These are phyloP conservation scores for Lamellibrachia luymesi DNA, from an alignment of 1,140 invertebrate genomes.

Conservation along the genomic window DNA sequence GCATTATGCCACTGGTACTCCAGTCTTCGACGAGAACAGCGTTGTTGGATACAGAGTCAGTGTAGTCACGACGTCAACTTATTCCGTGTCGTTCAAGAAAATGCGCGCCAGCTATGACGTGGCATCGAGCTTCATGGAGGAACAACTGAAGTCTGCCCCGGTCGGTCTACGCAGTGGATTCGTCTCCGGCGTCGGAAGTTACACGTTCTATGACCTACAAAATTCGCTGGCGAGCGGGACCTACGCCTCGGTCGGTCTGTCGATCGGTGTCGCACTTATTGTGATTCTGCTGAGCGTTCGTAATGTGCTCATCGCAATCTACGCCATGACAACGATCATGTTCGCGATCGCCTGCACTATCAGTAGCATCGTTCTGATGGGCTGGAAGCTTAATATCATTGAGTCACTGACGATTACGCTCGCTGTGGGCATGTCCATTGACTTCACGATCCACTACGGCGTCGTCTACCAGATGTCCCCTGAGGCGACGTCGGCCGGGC, in stretches of 20 bases:
- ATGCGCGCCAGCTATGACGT: neutral
- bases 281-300: conserved; percentile 82
- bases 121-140: neutral
- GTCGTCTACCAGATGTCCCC: conserved; percentile 73
- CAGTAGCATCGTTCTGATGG: conserved; percentile 78
- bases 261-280: conserved; percentile 74
- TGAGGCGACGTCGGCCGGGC: conserved; percentile 35
- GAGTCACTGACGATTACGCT: conserved; percentile 92
- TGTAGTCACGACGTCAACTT: neutral
- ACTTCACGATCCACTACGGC: conserved; percentile 93
- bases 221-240: conserved; percentile 79
- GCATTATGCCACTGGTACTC: neutral
- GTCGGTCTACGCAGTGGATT: neutral
- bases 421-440: conserved; percentile 93
- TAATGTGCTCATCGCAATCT: conserved; percentile 81
- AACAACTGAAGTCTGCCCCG: neutral
- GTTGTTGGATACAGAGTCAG: neutral
- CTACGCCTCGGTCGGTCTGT: conserved; percentile 74
- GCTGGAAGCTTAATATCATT: conserved; percentile 94
- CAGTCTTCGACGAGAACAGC: neutral
- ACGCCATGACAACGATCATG: conserved; percentile 82
- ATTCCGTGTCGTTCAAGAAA: neutral
- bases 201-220: conserved; percentile 82
- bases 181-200: neutral
- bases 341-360: conserved; percentile 83